A percentile compares a stretch with the other conserved stretches of the same genome.
These are phyloP conservation scores for Pelobates cultripes DNA, from an alignment of 2,797 vertebrate genomes.

Conservation along the genomic window DNA sequence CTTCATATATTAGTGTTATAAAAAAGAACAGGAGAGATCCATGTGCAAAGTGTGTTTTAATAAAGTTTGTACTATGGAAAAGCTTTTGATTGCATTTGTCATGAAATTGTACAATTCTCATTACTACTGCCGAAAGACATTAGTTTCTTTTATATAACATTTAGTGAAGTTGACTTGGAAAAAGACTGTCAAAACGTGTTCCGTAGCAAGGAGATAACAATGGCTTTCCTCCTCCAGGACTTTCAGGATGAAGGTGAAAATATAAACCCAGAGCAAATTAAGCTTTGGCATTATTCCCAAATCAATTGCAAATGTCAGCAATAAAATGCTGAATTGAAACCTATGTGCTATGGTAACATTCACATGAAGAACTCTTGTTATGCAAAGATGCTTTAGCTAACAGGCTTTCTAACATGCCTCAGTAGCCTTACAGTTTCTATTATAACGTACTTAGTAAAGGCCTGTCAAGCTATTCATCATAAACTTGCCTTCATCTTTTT, in stretches of 20 bases:
- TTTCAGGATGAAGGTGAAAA: constrained; percentile 48
- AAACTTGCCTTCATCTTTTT: constrained; percentile 37
- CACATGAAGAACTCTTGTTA: constrained; percentile 57
- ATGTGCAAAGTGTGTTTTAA: not conserved
- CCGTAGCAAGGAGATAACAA: constrained; percentile 57
- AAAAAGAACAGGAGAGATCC: not conserved
- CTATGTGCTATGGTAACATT: constrained; percentile 52
- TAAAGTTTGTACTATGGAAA: constrained; percentile 62
- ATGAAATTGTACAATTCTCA: constrained; percentile 65
- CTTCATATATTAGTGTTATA: not conserved
- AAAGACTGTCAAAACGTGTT: constrained; percentile 58
- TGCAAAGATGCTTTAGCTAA: constrained; percentile 56
- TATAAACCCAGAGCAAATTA: constrained; percentile 65
- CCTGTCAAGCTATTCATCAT: constrained; percentile 40
- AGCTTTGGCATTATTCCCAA: constrained; percentile 60
- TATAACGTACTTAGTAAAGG: constrained; percentile 46
- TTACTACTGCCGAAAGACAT: constrained; percentile 63
- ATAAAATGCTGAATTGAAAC: constrained; percentile 62
- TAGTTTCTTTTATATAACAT: constrained; percentile 57
- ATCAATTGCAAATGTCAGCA: constrained; percentile 63
- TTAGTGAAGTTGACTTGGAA: constrained; percentile 58
- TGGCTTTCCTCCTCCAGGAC: constrained; percentile 59
- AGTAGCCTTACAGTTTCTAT: constrained; percentile 41
- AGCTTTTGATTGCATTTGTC: constrained; percentile 62
- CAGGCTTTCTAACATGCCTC: constrained; percentile 47